Evolutionary conservation across 2,797 vertebrate species (phyloP).

Genomic region (Dendrocincla tyrannina): DNA sequence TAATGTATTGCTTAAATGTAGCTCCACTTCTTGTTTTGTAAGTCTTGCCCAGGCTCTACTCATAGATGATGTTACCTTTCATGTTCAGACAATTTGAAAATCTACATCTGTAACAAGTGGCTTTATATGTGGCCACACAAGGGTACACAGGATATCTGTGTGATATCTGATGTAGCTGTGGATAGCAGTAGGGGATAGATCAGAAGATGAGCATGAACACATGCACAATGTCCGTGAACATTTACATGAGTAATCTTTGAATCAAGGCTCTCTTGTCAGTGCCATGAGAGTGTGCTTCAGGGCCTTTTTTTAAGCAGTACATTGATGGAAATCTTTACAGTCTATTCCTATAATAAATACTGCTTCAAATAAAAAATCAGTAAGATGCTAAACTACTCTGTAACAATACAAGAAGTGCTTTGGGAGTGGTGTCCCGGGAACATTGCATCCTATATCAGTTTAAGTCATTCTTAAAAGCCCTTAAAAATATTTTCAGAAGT

Average conservation of each 20-base stretch:
- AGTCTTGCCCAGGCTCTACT: neutral
- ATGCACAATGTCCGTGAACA: neutral
- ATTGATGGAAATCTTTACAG: neutral
- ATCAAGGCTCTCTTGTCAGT: neutral
- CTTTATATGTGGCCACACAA: neutral
- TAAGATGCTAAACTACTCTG: neutral
- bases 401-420: neutral
- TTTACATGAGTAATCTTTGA: neutral
- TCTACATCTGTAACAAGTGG: neutral
- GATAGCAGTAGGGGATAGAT: neutral
- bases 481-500: neutral
- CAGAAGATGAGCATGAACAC: neutral
- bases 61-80: neutral
- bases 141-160: neutral
- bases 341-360: neutral
- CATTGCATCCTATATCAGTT: neutral
- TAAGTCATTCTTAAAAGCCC: neutral
- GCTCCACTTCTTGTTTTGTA: neutral
- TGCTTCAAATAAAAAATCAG: neutral
- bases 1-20: neutral
- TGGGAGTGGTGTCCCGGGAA: neutral
- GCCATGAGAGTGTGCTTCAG: neutral
- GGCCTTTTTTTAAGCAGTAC: neutral
- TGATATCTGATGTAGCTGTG: neutral
- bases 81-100: neutral